These are phyloP conservation scores for Notothenia coriiceps DNA, from an alignment of 2,113 vertebrate genomes.

Conservation along the genomic window DNA sequence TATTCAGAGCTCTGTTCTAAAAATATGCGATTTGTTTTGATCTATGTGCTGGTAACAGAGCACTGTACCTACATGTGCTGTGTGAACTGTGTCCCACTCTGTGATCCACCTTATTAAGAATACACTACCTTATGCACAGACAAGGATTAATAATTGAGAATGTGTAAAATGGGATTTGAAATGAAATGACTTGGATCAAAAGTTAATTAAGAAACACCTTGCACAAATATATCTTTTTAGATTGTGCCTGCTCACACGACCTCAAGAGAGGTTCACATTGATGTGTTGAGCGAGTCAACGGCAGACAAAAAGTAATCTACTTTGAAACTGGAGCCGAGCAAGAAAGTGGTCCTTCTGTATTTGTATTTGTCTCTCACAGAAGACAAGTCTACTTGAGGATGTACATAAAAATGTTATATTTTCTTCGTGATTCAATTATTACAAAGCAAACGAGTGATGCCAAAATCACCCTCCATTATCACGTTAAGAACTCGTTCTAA, in stretches of 20 bases:
- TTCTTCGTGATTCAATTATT: slow-evolving; percentile 17
- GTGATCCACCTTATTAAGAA: slow-evolving; percentile 59
- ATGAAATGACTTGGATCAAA: slow-evolving; percentile 71
- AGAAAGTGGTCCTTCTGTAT: slow-evolving; percentile 14
- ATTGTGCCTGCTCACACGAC: slow-evolving; percentile 35
- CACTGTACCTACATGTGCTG: slow-evolving; percentile 17
- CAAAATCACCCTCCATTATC: slow-evolving; percentile 25
- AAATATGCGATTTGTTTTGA: slow-evolving; percentile 34
- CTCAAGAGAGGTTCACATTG: slow-evolving; percentile 24
- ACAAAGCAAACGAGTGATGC: slow-evolving; percentile 21
- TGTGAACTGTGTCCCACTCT: slow-evolving; percentile 40
- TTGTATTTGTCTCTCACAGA: slow-evolving; percentile 34
- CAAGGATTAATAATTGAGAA: slow-evolving; percentile 71
- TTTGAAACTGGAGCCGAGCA: slow-evolving; percentile 20
- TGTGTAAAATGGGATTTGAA: slow-evolving; percentile 72
- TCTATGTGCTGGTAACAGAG: slow-evolving; percentile 35
- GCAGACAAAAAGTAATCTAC: slow-evolving; percentile 28
- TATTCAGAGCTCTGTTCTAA: slow-evolving; percentile 10
- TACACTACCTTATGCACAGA: slow-evolving; percentile 60
- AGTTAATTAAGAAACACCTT: slow-evolving; percentile 73
- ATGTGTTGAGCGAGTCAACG: slow-evolving; percentile 25
- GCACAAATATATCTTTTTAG: slow-evolving; percentile 70
- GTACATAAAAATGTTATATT: slow-evolving; percentile 15
- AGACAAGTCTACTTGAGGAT: slow-evolving; percentile 37
- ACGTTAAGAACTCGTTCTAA: slow-evolving; percentile 69